Conservation (phyloP, 2,888 invertebrate genomes). For the Notocelia uddmanniana region DNA sequence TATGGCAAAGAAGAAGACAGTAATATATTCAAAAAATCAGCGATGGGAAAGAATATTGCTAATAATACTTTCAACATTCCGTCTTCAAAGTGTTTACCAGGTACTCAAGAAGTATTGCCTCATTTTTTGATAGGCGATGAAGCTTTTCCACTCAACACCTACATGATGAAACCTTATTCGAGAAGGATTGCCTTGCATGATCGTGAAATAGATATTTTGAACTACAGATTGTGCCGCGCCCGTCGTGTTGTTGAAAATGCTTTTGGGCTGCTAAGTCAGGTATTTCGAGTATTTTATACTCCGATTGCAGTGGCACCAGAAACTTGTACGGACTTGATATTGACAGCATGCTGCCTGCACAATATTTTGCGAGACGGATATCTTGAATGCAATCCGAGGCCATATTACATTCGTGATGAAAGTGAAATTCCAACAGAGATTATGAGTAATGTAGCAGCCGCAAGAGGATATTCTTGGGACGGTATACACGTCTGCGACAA, state of each 20-base stretch:
- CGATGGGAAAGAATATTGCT: constrained; percentile 17
- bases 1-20: constrained; percentile 46
- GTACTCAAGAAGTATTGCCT: constrained; percentile 27
- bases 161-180: constrained; percentile 41
- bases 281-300: constrained; percentile 39
- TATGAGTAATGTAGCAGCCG: neutral
- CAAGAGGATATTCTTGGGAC: neutral
- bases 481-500: neutral
- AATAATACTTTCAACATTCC: constrained; percentile 37
- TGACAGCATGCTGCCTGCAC: constrained; percentile 16
- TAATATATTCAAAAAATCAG: constrained; percentile 43
- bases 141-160: constrained; percentile 32
- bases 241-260: constrained; percentile 42
- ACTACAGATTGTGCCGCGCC: constrained; percentile 41
- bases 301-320: constrained; percentile 38
- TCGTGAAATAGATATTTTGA: constrained; percentile 29
- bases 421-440: neutral
- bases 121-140: constrained; percentile 44
- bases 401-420: constrained; percentile 3
- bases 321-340: constrained; percentile 31
- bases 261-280: constrained; percentile 44
- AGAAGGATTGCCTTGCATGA: constrained; percentile 20
- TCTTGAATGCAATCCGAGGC: neutral
- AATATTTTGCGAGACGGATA: constrained; percentile 6
- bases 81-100: constrained; percentile 32